phyloP scores from a whole-genome alignment of 2,113 vertebrate genomes.

The Brachyhypopomus occidentalis region DNA sequence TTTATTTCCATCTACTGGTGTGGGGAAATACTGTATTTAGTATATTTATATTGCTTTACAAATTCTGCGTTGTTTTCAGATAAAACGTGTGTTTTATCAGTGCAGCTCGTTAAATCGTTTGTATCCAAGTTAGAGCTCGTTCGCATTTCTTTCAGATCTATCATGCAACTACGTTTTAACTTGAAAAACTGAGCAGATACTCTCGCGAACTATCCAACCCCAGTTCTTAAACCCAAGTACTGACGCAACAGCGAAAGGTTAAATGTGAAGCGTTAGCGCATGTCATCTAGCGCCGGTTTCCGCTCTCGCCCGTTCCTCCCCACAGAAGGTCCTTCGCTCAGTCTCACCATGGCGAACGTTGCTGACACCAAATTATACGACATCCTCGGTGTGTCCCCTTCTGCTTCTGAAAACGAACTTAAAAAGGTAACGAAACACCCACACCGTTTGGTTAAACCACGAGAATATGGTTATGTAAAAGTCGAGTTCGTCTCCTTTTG shows the following conservation, averaged over 20 bases:
- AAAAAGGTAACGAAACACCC: slow-evolving; percentile 81
- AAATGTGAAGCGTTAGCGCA: slow-evolving; percentile 48
- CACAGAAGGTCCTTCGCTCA: slow-evolving; percentile 65
- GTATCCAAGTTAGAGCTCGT: no score
- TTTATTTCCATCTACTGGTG: slow-evolving; percentile 18
- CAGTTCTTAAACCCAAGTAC: no score
- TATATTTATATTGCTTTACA: neutral
- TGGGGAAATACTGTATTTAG: neutral
- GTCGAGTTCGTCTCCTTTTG: no score
- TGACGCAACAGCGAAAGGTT: slow-evolving; percentile 22
- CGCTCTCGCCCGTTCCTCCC: slow-evolving; percentile 50
- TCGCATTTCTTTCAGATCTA: no score
- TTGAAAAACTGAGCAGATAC: no score
- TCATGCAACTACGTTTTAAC: no score
- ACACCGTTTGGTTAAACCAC: no score
- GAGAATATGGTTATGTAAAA: no score
- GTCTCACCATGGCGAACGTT: slow-evolving; percentile 85
- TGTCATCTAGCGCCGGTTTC: slow-evolving; percentile 35
- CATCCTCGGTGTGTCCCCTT: slow-evolving; percentile 88
- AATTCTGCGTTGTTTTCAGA: no score
- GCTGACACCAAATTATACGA: slow-evolving; percentile 93
- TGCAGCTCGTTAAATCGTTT: no score
- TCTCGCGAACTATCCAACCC: no score
- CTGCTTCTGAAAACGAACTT: slow-evolving; percentile 89
- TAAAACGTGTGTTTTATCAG: no score